phyloP scores from a whole-genome alignment of 2,113 vertebrate genomes.

The Nibea coibor region DNA sequence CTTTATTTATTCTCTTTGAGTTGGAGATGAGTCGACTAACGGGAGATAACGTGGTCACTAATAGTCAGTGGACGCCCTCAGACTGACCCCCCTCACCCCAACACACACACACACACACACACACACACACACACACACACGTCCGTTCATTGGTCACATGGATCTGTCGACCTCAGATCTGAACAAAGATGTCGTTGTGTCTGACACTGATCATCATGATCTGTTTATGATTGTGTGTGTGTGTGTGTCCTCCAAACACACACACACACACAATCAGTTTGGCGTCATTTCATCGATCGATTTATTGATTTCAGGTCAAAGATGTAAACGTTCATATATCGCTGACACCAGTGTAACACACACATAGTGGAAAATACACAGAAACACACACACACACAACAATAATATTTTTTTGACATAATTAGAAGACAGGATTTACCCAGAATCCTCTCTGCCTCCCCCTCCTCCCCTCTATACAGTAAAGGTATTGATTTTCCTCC shows the following conservation, averaged over 20 bases:
- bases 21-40: constrained; percentile 75
- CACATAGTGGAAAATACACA: not conserved
- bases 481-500: constrained; percentile 79
- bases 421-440: constrained; percentile 33
- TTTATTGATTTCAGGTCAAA: constrained; percentile 12
- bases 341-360: not conserved
- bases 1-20: constrained; percentile 79
- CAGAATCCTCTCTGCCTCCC: constrained; percentile 43
- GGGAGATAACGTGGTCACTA: constrained; percentile 64
- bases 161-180: too few species aligned
- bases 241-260: too few species aligned
- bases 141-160: too few species aligned
- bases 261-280: constrained; percentile 7
- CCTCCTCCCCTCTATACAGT: constrained; percentile 8
- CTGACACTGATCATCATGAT: too few species aligned
- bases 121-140: constrained; percentile 7
- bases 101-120: constrained; percentile 31
- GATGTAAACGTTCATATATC: not conserved
- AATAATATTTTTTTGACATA: constrained; percentile 3
- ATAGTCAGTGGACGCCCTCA: constrained; percentile 35
- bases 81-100: too few species aligned
- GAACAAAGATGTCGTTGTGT: too few species aligned
- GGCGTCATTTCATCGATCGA: not conserved
- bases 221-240: too few species aligned
- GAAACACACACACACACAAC: not conserved